Conservation (phyloP, 2,113 vertebrate species). For the Bubalus kerabau region DNA sequence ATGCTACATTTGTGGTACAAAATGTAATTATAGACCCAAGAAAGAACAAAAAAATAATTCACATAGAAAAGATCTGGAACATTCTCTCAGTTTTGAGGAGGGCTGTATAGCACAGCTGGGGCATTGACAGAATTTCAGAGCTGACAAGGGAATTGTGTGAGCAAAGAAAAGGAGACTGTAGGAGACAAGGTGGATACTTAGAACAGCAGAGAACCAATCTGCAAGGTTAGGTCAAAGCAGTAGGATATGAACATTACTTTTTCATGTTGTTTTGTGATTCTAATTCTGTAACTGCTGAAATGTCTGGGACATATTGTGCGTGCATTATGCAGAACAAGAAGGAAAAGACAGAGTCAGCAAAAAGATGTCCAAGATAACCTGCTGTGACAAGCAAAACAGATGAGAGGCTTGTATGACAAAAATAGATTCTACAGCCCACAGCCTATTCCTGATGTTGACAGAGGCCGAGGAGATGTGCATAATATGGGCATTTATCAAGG, state of each 20-base stretch:
- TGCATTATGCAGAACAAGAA: constrained; percentile 32
- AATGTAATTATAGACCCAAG: neutral
- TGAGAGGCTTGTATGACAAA: constrained; percentile 37
- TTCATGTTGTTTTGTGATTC: constrained; percentile 41
- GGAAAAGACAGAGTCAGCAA: constrained; percentile 42
- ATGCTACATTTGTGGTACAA: neutral
- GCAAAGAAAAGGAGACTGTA: neutral
- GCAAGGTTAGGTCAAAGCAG: constrained; percentile 10
- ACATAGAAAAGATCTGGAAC: neutral
- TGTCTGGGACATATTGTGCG: neutral
- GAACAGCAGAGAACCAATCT: neutral
- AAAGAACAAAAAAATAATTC: neutral
- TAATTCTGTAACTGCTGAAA: constrained; percentile 6
- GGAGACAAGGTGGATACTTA: neutral
- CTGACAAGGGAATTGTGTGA: neutral
- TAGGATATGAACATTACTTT: neutral
- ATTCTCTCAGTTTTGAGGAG: neutral
- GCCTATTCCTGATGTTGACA: neutral
- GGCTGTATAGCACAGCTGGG: neutral
- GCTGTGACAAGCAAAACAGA: constrained; percentile 60
- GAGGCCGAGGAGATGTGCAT: neutral
- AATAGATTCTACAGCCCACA: constrained; percentile 3
- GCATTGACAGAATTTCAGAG: neutral
- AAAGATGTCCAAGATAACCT: constrained; percentile 18
- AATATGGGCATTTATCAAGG: constrained; percentile 5